Conservation (phyloP, 2,888 invertebrate genomes). For the Pterobdella sp. region DNA sequence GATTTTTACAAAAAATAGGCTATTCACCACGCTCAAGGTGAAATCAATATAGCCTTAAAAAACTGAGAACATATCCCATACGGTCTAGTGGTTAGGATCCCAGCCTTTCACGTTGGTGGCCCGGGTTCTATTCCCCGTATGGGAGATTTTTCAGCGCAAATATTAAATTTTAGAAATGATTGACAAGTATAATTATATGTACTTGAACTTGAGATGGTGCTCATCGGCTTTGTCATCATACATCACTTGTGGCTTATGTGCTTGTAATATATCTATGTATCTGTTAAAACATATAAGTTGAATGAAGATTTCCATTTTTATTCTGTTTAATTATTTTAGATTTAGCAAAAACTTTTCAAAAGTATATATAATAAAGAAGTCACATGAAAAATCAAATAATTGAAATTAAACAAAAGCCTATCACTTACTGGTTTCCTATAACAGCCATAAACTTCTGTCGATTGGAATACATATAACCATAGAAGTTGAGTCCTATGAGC, state of each 20-base stretch:
- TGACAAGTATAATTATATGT: too few relatives aligned
- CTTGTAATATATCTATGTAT: constrained; percentile 64
- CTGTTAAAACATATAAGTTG: too few relatives aligned
- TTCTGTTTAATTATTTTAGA: not conserved
- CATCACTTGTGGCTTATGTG: constrained; percentile 66
- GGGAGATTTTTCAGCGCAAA: too few relatives aligned
- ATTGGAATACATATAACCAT: constrained; percentile 77
- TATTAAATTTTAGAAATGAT: too few relatives aligned
- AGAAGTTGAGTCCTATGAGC: constrained; percentile 81
- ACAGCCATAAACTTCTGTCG: constrained; percentile 69
- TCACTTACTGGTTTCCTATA: constrained; percentile 64
- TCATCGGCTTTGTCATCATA: constrained; percentile 73
- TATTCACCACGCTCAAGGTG: too few relatives aligned
- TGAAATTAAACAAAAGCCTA: not conserved
- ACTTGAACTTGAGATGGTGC: constrained; percentile 74
- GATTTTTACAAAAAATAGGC: too few relatives aligned
- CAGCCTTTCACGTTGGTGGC: too few relatives aligned
- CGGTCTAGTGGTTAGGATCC: too few relatives aligned
- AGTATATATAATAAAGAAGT: not conserved
- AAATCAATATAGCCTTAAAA: too few relatives aligned
- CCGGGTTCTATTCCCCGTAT: too few relatives aligned
- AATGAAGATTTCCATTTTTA: not conserved
- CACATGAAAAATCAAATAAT: not conserved
- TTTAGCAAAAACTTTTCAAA: not conserved
- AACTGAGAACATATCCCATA: too few relatives aligned